Percentiles rank a stretch among this genome's conserved stretches.
Conservation (phyloP, 2,797 vertebrate species). For the Spatula versicolor region DNA sequence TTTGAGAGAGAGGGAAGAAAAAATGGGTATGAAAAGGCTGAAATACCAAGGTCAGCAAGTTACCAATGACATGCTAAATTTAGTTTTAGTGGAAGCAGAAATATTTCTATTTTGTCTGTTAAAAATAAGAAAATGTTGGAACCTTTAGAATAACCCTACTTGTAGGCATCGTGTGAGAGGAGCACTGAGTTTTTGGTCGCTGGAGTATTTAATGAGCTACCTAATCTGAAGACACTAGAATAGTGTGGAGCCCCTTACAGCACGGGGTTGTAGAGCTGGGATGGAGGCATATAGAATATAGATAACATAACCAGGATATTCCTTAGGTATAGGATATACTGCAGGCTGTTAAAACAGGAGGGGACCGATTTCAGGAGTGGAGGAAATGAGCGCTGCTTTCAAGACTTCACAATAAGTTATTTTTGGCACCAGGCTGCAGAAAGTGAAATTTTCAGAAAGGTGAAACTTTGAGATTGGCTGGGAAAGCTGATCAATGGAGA, state of each 20-base stretch:
- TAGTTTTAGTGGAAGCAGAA: conserved; percentile 6
- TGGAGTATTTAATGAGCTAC: conserved; percentile 47
- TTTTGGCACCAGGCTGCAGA: conserved; percentile 28
- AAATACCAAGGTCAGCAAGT: background rate
- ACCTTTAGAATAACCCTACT: background rate
- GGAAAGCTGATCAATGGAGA: background rate
- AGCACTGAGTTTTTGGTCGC: conserved; percentile 22
- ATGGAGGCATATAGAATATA: background rate
- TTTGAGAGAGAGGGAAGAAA: background rate
- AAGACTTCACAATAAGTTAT: conserved; percentile 15
- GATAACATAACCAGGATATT: background rate
- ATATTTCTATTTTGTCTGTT: conserved; percentile 4
- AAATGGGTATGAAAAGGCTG: background rate
- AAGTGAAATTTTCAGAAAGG: background rate
- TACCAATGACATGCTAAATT: conserved; percentile 21
- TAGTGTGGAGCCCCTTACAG: background rate
- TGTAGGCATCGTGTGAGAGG: conserved; percentile 6
- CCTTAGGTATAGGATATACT: background rate
- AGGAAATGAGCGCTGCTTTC: conserved; percentile 22
- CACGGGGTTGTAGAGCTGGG: background rate
- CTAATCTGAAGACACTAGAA: background rate
- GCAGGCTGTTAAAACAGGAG: conserved; percentile 30
- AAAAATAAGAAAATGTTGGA: background rate
- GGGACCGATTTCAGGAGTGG: background rate
- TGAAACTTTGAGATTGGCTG: conserved; percentile 1